Evolutionary conservation across 2,797 vertebrate species (phyloP), one percentile per base, ranked within the genome.

Genomic region (Rhincodon typus): DNA sequence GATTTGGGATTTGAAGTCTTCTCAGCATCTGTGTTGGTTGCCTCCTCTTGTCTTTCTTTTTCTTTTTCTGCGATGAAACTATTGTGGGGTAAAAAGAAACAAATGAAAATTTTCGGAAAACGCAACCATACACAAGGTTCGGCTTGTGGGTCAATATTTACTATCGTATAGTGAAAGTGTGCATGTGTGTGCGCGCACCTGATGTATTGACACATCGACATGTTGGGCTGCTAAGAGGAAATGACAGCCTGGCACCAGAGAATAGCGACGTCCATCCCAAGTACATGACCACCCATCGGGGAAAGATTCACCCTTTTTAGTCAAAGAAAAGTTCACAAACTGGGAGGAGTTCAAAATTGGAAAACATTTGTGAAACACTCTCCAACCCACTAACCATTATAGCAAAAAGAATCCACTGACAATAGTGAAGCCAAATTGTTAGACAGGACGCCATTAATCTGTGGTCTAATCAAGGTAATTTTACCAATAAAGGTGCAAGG

Each of bases 51-150:
- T 97, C 97, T 66, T 97, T 98, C 96, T 97, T 98, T 95, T 97
- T 98, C 96, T 98, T 99, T 97, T 98, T 99, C 72, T 98, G 98
- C 96, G 97, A 97, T 97, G 97, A 97, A 87, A 96, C 97, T 97
- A 96, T 96, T 96, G 91, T 38, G 21, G 38, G 30, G 69, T 42
- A 57, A 50, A 19, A 46, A 34, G 46, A 30, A 84, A 46, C 30
- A 70, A 27, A 72, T 25, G 70, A 62, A 62, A 62, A 10, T 8
- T 62, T 62, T 84, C 23, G 23, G 82, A 46, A 84, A 91, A n/a
- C 67, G 66, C 23, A 91, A 38, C 34, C 10, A 34, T 38, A 91
- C 53, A 10, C 86, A 15, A 88, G 6, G 2, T 57, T 88, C 25
- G 30, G 27, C 4, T 53, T 90, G 50, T 57, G 13, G 13, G 27